Conservation (phyloP, 1,140 invertebrate genomes). For the Macrobrachium rosenbergii region DNA sequence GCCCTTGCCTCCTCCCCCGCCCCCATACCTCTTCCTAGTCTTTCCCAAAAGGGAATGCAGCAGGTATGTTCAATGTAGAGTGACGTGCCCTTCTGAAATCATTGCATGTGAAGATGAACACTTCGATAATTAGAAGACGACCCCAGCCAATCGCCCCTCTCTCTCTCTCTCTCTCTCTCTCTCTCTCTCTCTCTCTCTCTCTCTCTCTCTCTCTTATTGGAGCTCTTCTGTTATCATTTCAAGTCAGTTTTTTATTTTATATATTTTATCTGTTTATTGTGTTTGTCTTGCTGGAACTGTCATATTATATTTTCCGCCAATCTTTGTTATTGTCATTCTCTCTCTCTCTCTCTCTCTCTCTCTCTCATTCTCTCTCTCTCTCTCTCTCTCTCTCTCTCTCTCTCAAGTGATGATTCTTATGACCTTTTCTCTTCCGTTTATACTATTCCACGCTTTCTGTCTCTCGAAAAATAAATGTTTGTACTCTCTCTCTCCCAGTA, state of each 20-base stretch:
- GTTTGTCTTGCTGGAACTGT: too few relatives aligned
- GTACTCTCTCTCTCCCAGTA: too few relatives aligned
- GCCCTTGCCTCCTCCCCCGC: not conserved
- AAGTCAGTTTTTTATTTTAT: not conserved
- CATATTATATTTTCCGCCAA: too few relatives aligned
- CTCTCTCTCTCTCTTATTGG: not conserved
- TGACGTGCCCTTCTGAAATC: constrained; percentile 2
- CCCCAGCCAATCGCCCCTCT: not conserved
- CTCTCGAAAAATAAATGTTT: too few relatives aligned
- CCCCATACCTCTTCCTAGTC: not conserved
- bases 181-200: constrained; percentile 4
- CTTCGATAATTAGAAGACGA: constrained; percentile 28
- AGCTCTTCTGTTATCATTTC: not conserved
- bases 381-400: not conserved
- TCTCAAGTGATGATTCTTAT: not conserved
- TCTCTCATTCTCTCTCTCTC: not conserved
- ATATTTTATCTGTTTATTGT: too few relatives aligned
- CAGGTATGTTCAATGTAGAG: not conserved
- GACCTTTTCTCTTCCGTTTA: not conserved
- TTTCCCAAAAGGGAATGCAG: not conserved
- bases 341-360: not conserved
- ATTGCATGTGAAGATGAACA: constrained; percentile 49
- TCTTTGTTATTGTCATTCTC: not conserved
- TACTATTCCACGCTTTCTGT: not conserved
- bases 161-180: constrained; percentile 13